Evolutionary conservation across 64 coral and sea anemone genomes (phyloP).

Genomic region (Actinia tenebrosa): DNA sequence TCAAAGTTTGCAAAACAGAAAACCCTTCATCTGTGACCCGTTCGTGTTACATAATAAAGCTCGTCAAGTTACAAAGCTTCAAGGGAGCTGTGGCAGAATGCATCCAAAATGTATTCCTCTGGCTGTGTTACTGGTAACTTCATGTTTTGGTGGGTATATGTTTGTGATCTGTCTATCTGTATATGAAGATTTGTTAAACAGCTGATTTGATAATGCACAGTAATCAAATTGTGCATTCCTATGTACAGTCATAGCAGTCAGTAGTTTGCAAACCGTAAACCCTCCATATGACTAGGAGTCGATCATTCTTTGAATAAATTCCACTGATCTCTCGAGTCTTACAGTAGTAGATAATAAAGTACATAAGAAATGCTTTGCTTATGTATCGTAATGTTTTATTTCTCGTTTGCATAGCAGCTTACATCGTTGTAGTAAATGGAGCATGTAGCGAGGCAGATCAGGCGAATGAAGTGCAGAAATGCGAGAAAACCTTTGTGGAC

Average conservation of each 20-base stretch:
- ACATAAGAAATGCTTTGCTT: no score
- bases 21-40: not conserved
- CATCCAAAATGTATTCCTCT: not conserved
- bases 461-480: not conserved
- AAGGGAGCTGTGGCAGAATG: not conserved
- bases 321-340: no score
- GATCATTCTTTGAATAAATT: no score
- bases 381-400: not conserved
- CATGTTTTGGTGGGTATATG: not conserved
- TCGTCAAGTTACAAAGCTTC: not conserved
- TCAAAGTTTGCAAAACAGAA: not conserved
- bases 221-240: no score
- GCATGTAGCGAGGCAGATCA: not conserved
- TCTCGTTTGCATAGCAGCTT: not conserved
- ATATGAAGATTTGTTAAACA: no score
- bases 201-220: no score
- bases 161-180: no score
- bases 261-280: no score
- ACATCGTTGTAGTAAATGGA: not conserved
- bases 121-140: not conserved
- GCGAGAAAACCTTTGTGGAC: conserved; percentile 14
- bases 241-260: no score
- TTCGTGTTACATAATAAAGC: not conserved
- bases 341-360: no score
- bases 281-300: no score